Evolutionary conservation across 2,888 invertebrate species (phyloP), one percentile per base, ranked within the genome.

Genomic region (Marronus borbonicus): DNA sequence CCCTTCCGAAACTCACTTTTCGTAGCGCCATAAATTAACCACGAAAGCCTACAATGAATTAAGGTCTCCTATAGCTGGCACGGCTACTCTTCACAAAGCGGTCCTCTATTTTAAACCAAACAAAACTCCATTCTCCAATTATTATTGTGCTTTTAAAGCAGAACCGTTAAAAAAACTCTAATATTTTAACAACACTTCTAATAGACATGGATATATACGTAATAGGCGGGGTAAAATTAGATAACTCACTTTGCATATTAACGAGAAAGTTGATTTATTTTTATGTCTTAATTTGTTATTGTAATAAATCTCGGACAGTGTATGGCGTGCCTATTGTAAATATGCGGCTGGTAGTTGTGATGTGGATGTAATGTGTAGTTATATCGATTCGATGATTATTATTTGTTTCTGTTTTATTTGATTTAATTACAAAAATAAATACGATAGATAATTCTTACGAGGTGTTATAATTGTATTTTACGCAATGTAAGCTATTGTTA

Each of bases 211-310:
- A 72, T 60, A 17, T 58, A 72, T 58, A 72, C 44, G 58, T 72
- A 72, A 72, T 72, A 72, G 72, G 72, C 72, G 72, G 72, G 60
- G 60, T 72, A 72, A 60, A 20, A 72, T 58, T 72, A 72, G 72
- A 72, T 72, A 60, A 72, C 60, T 72, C 44, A 39, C 72, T 72
- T 72, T 72, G 72, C 72, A 72, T 72, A 72, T 72, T 72, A 72
- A 72, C 60, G 72, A 60, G 72, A 72, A 72, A 72, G 58, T 36
- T 72, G 72, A 72, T 72, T 72, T 72, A 72, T 72, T 60, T 72
- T 72, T 72, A 72, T 60, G 72, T 72, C 72, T 72, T 72, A 58
- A 72, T 72, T 39, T 72, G 58, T 72, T 72, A 72, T 72, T 72
- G 60, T 60, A 72, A 72, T 72, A 72, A 72, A 72, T 72, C 72